Base-by-base conservation (phyloP, 2,113 vertebrate genomes). In the Cinclus cinclus region DNA sequence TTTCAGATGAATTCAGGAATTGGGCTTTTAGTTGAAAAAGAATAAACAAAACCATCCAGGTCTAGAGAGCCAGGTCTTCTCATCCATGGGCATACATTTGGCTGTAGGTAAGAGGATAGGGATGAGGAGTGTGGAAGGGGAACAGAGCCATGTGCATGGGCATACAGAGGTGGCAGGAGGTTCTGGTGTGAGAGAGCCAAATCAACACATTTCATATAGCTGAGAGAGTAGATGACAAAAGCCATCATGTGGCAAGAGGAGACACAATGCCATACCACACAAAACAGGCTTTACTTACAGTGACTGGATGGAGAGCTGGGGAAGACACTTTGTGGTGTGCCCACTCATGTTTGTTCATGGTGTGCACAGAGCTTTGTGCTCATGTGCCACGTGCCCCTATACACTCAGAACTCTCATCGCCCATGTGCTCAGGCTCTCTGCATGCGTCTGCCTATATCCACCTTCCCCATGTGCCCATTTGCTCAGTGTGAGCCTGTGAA, bases 351-450 rank as follows among this genome's bases (percentile, higher is more conserved):
- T 74, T 42, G 11, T 21, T 74, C 52, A 9, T 16, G 20, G 7
- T 15, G 23, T 14, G 24, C 39, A 4, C 33, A 1, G 33, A 27
- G 30, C 56, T 81, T 31, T 69, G 50, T 35, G 73, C 63, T 42
- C 14, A 1, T 1, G 0, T 28, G 39, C 49, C 37, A 2, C 5
- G 13, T 35, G 31, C 42, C 27, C 41, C 23, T 15, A 0, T 3
- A 46, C 21, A 8, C 18, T 31, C 42, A 28, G 44, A 68, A 30
- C 18, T 60, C 31, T n/a, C 69, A 18, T 1, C 1, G 1, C 33
- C 47, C 31, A 5, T 1, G 7, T 46, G 64, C 70, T 37, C n/a
- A 28, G 49, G 56, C 46, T 84, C 23, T 33, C n/a, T 10, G 22
- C 11, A 7, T 25, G n/a, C 25, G 18, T 15, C 31, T 35, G 9